Conservation (phyloP, 2,888 invertebrate genomes). For the Nephrocerus scutellatus region DNA sequence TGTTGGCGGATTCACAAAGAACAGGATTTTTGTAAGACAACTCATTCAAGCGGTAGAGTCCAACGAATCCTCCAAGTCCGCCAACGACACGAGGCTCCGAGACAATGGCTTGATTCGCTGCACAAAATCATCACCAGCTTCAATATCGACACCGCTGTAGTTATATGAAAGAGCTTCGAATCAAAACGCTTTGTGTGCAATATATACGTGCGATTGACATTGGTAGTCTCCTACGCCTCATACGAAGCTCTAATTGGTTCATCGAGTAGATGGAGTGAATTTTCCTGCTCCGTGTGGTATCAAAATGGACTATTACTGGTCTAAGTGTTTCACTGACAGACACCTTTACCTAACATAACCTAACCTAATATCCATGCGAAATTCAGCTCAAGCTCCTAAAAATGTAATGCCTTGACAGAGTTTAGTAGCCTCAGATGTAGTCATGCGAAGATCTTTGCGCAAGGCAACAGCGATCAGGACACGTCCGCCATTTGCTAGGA, state of each 20-base stretch:
- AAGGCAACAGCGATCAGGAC: constrained; percentile 76
- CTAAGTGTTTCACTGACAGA: too few species aligned
- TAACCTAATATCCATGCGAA: constrained; percentile 87
- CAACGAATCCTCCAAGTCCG: constrained; percentile 87
- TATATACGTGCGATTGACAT: too few species aligned
- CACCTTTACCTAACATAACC: too few species aligned
- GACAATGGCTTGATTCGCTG: constrained; percentile 75
- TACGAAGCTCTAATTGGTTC: too few species aligned
- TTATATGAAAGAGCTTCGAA: constrained; percentile 76
- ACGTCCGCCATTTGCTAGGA: constrained; percentile 80
- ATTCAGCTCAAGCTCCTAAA: constrained; percentile 78
- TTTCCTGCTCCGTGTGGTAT: too few species aligned
- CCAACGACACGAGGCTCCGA: constrained; percentile 71
- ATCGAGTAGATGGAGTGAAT: too few species aligned
- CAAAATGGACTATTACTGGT: too few species aligned
- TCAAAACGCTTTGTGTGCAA: constrained; percentile 72
- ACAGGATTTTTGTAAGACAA: constrained; percentile 66
- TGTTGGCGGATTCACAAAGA: constrained; percentile 90
- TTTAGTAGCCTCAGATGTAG: constrained; percentile 65
- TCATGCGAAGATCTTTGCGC: constrained; percentile 60
- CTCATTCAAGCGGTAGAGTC: constrained; percentile 78
- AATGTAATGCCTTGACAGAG: constrained; percentile 71
- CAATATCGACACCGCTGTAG: constrained; percentile 87
- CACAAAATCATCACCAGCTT: constrained; percentile 82
- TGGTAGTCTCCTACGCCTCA: too few species aligned